These are phyloP conservation scores for Bombylius discolor DNA, from an alignment of 2,888 invertebrate species.

Conservation along the genomic window DNA sequence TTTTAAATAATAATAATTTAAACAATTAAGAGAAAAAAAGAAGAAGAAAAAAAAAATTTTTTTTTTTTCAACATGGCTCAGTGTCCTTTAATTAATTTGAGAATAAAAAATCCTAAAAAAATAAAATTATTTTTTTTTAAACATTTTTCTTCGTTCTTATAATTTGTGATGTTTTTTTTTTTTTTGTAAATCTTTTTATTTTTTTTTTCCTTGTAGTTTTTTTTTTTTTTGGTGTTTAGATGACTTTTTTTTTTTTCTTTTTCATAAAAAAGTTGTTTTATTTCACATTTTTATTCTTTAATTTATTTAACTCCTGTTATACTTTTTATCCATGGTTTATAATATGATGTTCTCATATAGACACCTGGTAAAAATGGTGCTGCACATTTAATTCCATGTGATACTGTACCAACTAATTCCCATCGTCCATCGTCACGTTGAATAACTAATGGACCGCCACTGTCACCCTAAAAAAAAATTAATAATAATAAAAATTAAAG, in stretches of 20 bases:
- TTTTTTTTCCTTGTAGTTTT: no score
- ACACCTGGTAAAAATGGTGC: slow-evolving; percentile 85
- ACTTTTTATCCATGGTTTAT: slow-evolving; percentile 80
- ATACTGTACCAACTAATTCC: slow-evolving; percentile 81
- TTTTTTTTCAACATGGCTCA: not conserved
- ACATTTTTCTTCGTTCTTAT: no score
- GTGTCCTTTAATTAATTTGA: not conserved
- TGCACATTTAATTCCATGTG: slow-evolving; percentile 90
- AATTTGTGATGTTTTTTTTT: no score
- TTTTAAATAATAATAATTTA: not conserved
- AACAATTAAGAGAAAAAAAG: not conserved
- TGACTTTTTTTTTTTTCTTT: no score
- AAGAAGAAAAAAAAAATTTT: not conserved
- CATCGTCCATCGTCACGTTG: slow-evolving; percentile 73
- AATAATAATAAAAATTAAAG: not conserved
- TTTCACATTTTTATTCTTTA: no score
- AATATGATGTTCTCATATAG: slow-evolving; percentile 85
- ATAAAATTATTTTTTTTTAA: no score
- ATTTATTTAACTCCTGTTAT: slow-evolving; percentile 60
- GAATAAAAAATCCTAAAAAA: no score
- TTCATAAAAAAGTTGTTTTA: not conserved
- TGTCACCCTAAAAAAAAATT: slow-evolving; percentile 60
- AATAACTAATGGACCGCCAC: slow-evolving; percentile 78
- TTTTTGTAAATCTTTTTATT: no score
- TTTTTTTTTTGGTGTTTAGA: no score